A percentile compares a stretch with the other conserved stretches of the same genome.
Evolutionary conservation across 1,140 invertebrate genomes (phyloP).

Genomic region (Chironomus striatipennis): DNA sequence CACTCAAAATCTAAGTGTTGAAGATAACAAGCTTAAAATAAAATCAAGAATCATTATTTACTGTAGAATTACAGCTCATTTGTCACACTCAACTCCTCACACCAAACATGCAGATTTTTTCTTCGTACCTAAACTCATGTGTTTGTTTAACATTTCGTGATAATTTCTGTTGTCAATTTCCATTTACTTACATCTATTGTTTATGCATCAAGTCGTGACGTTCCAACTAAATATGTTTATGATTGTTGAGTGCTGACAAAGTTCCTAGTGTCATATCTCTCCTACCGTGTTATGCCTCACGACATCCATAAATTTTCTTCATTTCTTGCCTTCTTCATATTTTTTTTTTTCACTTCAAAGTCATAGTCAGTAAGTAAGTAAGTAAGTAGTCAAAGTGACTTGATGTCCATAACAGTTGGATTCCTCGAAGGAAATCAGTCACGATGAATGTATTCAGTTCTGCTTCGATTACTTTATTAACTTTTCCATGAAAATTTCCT

Average conservation of each 20-base stretch:
- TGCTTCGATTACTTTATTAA: slow-evolving; percentile 22
- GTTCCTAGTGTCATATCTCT: background rate
- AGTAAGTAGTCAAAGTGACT: background rate
- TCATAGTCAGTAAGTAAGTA: no score
- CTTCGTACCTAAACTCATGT: no score
- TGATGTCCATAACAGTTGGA: slow-evolving; percentile 23
- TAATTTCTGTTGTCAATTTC: slow-evolving; percentile 14
- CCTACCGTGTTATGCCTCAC: slow-evolving; percentile 21
- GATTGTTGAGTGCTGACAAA: background rate
- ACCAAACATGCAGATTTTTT: no score
- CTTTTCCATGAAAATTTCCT: slow-evolving; percentile 18
- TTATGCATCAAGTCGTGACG: background rate
- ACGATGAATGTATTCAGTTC: background rate
- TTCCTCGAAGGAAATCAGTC: slow-evolving; percentile 11
- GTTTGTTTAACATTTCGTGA: background rate
- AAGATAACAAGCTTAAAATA: no score
- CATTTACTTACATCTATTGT: background rate
- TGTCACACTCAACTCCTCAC: background rate
- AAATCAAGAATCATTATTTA: no score
- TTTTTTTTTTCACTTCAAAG: no score
- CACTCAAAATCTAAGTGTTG: no score
- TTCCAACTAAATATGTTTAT: slow-evolving; percentile 19
- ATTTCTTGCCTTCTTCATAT: no score
- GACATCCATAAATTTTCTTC: slow-evolving; percentile 20
- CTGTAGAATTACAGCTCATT: background rate